phyloP scores from a whole-genome alignment of 53 echinoderm and acorn worm genomes.

The Paracentrotus lividus region DNA sequence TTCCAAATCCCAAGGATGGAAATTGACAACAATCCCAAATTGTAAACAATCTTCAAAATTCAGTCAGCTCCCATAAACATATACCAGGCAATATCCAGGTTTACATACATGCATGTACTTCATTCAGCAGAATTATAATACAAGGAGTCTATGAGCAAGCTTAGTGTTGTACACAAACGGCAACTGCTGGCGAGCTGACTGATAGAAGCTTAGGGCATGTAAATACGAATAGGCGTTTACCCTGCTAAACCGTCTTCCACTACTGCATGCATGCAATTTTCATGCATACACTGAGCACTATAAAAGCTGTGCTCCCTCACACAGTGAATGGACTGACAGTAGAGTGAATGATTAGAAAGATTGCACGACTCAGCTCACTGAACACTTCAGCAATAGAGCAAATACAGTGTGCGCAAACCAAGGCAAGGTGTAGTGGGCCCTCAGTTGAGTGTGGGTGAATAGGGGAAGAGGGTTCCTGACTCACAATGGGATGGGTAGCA shows the following conservation, averaged over 20 bases:
- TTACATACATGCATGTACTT: not conserved
- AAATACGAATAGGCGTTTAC: conserved; percentile 39
- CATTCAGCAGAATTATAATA: not conserved
- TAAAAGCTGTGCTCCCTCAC: not conserved
- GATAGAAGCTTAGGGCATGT: conserved; percentile 17
- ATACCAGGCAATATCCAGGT: not conserved
- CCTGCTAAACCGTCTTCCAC: not conserved
- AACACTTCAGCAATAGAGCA: not conserved
- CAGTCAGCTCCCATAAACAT: not conserved
- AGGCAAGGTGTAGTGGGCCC: not conserved
- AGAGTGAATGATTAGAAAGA: not conserved
- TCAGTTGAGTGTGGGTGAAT: not conserved
- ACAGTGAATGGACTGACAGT: not conserved
- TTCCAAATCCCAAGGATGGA: not conserved
- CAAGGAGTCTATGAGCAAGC: not conserved
- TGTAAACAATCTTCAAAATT: not conserved
- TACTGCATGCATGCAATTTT: conserved; percentile 12
- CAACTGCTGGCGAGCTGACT: not conserved
- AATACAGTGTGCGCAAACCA: not conserved
- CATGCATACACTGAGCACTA: not conserved
- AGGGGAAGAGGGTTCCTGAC: conserved; percentile 3
- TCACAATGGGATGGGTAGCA: not conserved
- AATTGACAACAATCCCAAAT: not conserved
- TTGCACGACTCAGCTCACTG: conserved; percentile 18
- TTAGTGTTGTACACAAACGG: conserved; percentile 1